Evolutionary conservation across 2,797 vertebrate genomes (phyloP), one percentile per base, ranked within the genome.

Genomic region (Acridotheres tristis): DNA sequence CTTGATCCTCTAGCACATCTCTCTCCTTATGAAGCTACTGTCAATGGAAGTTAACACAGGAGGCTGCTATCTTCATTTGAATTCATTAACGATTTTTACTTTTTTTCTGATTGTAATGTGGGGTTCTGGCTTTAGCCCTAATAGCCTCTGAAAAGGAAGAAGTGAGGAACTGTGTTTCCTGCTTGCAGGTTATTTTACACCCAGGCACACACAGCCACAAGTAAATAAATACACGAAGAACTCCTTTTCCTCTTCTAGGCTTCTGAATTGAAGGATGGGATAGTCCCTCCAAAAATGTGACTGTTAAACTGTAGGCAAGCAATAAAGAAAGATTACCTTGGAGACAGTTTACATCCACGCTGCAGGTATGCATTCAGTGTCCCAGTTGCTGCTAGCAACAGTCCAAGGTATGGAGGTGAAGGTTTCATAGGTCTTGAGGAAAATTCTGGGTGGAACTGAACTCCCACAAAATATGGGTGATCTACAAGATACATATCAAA

Each of bases 391-490:
- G 98, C 98, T 85, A 98, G 97, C 95, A 98, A 94, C 29, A 98
- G 94, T 7, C 98, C 98, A 78, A 98, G 94, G 79, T 98, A 98
- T 1, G 98, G 97, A 96, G 98, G 98, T 34, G 98, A 98, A 93
- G 98, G 98, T 88, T 98, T 98, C 98, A 98, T 97, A 11, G 98
- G 98, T 93, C 98, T 97, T 48, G 98, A 98, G 83, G 98, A 98
- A 95, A 98, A 98, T 82, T 98, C 98, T 62, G 98, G 98, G 93
- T 98, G 98, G 93, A 98, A 98, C 63, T 98, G 98, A 89, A 98
- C 98, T 90, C 98, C 98, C 87, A 98, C 96, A 90, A 98, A 98
- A 95, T 98, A 98, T 1, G 98, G 98, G 58, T 98, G 98, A 97
- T 97, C 98, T 98, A 86, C 93, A 97, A 97, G n/a, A 92, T 0